Percentiles rank a stretch among this genome's conserved stretches.
These are phyloP conservation scores for Ptiloglossa arizonensis DNA, from an alignment of 1,140 invertebrate genomes.

Conservation along the genomic window DNA sequence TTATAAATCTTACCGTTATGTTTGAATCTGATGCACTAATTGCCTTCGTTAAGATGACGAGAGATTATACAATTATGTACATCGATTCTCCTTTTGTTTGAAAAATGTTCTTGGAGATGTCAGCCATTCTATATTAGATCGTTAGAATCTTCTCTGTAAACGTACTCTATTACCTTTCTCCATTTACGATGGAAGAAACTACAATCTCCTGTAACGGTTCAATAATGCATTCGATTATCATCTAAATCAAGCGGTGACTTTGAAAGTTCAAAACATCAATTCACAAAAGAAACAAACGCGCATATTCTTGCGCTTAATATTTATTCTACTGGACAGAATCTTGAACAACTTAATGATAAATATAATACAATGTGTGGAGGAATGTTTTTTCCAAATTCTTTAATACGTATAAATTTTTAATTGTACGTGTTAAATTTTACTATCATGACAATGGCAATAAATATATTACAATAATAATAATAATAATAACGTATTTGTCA, in stretches of 20 bases:
- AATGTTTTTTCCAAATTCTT: too few relatives aligned
- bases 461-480: too few relatives aligned
- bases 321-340: too few relatives aligned
- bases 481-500: too few relatives aligned
- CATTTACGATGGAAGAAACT: slow-evolving; percentile 18
- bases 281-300: too few relatives aligned
- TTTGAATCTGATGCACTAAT: not conserved
- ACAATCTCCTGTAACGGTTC: slow-evolving; percentile 11
- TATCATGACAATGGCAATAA: too few relatives aligned
- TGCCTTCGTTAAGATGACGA: not conserved
- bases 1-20: not conserved
- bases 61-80: slow-evolving; percentile 7
- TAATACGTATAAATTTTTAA: too few relatives aligned
- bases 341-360: too few relatives aligned
- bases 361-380: too few relatives aligned
- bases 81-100: slow-evolving; percentile 20
- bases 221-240: not conserved
- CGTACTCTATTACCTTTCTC: slow-evolving; percentile 39
- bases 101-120: slow-evolving; percentile 24
- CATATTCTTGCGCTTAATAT: not conserved
- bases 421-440: too few relatives aligned
- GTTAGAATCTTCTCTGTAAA: slow-evolving; percentile 33
- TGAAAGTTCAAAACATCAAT: not conserved
- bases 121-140: slow-evolving; percentile 8
- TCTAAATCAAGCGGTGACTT: not conserved